Conservation (phyloP, 2,888 invertebrate genomes). For the Catocala fraxini region DNA sequence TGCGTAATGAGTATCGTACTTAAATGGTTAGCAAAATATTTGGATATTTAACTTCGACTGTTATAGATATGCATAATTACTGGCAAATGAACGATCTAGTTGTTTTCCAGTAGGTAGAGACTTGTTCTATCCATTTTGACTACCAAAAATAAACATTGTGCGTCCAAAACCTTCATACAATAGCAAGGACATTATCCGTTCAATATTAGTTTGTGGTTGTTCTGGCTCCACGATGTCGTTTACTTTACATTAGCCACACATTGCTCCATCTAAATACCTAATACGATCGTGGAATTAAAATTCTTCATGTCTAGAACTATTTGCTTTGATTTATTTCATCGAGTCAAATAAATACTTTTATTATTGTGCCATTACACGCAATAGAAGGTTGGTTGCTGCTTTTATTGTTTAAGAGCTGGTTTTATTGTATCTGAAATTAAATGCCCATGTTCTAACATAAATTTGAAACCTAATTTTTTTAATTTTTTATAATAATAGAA, state of each 20-base stretch:
- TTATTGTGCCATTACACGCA: slow-evolving; percentile 37
- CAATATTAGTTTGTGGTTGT: slow-evolving; percentile 28
- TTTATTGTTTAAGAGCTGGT: slow-evolving; percentile 24
- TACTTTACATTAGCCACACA: slow-evolving; percentile 44
- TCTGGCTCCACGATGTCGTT: slow-evolving; percentile 47
- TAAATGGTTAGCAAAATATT: too few relatives aligned
- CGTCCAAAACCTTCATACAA: slow-evolving; percentile 10
- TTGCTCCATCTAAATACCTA: slow-evolving; percentile 25
- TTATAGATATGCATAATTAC: too few relatives aligned
- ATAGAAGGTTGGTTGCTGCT: slow-evolving; percentile 15
- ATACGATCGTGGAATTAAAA: slow-evolving; percentile 34
- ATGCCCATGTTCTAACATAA: neutral
- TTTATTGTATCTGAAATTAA: slow-evolving; percentile 27
- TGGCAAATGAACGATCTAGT: too few relatives aligned
- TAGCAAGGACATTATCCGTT: slow-evolving; percentile 21
- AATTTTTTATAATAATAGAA: neutral
- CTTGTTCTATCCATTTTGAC: too few relatives aligned
- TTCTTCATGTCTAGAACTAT: slow-evolving; percentile 31
- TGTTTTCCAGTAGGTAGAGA: too few relatives aligned
- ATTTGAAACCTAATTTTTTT: neutral
- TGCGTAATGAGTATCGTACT: too few relatives aligned
- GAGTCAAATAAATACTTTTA: slow-evolving; percentile 34
- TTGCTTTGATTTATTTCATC: slow-evolving; percentile 40
- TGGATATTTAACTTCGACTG: too few relatives aligned
- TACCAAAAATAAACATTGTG: neutral